Percentiles rank a stretch among this genome's conserved stretches.
Evolutionary conservation across 2,888 invertebrate genomes (phyloP).

Genomic region (Anodontia alba): DNA sequence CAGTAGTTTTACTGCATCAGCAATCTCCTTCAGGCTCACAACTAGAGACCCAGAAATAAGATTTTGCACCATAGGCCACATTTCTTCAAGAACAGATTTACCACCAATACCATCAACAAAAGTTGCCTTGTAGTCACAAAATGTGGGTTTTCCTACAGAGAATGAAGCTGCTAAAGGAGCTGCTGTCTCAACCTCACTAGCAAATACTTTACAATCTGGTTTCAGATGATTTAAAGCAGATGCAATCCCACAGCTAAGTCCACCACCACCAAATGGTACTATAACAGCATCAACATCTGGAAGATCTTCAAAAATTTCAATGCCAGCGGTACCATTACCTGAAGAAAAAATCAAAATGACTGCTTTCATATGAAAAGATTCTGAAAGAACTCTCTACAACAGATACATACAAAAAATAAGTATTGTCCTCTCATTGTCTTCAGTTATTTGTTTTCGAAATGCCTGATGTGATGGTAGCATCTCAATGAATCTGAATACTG

Average conservation of each 20-base stretch:
- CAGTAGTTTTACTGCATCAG: slow-evolving; percentile 75
- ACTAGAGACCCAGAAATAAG: slow-evolving; percentile 76
- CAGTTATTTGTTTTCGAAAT: too few relatives aligned
- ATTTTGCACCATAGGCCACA: slow-evolving; percentile 78
- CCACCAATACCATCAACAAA: slow-evolving; percentile 83
- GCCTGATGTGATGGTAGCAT: too few relatives aligned
- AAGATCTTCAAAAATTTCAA: slow-evolving; percentile 81
- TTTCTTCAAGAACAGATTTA: slow-evolving; percentile 74
- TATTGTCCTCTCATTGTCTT: too few relatives aligned
- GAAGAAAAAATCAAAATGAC: slow-evolving; percentile 20
- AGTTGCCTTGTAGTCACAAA: slow-evolving; percentile 69
- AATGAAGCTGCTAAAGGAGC: slow-evolving; percentile 77
- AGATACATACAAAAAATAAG: background rate
- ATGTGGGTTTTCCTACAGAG: slow-evolving; percentile 67
- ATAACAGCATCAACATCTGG: slow-evolving; percentile 81
- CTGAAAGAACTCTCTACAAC: background rate
- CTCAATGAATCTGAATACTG: too few relatives aligned
- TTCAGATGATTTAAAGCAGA: slow-evolving; percentile 75
- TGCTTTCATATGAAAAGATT: too few relatives aligned
- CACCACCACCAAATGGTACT: slow-evolving; percentile 82
- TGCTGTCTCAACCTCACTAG: slow-evolving; percentile 81
- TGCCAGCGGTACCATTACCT: slow-evolving; percentile 83
- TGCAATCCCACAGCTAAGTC: slow-evolving; percentile 79
- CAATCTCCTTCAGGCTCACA: slow-evolving; percentile 74
- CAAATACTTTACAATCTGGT: slow-evolving; percentile 74